phyloP scores from a whole-genome alignment of 2,797 vertebrate species.

The Balearica regulorum region DNA sequence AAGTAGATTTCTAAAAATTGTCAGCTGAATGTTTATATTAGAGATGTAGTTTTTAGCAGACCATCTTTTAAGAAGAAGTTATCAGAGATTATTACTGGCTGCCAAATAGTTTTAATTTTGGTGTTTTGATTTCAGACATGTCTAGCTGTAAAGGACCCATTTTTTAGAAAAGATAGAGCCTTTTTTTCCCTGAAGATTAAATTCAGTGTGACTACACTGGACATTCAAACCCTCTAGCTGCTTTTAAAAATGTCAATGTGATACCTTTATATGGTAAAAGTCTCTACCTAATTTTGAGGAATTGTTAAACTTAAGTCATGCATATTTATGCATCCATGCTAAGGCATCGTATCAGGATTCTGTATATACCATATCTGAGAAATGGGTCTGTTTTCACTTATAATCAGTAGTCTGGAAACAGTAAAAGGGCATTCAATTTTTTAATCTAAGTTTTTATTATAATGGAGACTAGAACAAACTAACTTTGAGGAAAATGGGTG shows the following conservation, averaged over 20 bases:
- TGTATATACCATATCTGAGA: neutral
- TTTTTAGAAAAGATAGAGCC: neutral
- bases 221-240: neutral
- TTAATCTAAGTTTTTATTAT: neutral
- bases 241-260: neutral
- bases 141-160: neutral
- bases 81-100: neutral
- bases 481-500: neutral
- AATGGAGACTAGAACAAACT: neutral
- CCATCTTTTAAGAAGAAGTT: neutral
- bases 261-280: neutral
- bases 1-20: neutral
- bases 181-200: neutral
- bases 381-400: neutral
- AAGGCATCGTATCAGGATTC: neutral
- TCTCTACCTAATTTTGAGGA: neutral
- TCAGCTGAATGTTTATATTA: neutral
- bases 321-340: neutral
- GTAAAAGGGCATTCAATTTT: neutral
- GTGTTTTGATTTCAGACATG: neutral
- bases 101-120: neutral
- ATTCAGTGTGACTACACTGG: neutral
- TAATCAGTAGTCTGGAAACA: neutral
- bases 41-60: neutral
- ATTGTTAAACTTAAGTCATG: neutral